A percentile compares a stretch with the other conserved stretches of the same genome.
These are phyloP conservation scores for Eciton burchellii DNA, from an alignment of 1,140 invertebrate species.

Conservation along the genomic window DNA sequence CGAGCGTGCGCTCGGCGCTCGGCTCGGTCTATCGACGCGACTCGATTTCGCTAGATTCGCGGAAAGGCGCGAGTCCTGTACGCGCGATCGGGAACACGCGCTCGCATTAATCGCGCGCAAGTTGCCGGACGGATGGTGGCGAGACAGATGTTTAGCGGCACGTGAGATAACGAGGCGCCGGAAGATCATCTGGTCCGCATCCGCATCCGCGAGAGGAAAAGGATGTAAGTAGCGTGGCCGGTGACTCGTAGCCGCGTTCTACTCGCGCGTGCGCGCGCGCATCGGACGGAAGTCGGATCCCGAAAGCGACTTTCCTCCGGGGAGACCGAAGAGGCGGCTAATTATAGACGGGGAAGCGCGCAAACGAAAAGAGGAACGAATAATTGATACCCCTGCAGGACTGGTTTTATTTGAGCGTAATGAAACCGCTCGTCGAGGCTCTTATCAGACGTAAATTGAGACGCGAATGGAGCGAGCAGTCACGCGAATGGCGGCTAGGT, in stretches of 20 bases:
- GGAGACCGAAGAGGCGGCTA: neutral
- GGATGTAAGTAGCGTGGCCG: neutral
- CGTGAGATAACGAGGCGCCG: neutral
- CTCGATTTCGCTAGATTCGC: slow-evolving; percentile 43
- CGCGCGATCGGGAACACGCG: neutral
- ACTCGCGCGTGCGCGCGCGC: neutral
- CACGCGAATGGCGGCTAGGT: slow-evolving; percentile 4
- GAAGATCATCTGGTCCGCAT: neutral
- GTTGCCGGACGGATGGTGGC: neutral
- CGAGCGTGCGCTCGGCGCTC: slow-evolving; percentile 43
- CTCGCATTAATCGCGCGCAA: neutral
- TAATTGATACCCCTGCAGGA: neutral
- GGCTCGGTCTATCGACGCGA: slow-evolving; percentile 59
- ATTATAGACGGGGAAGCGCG: neutral
- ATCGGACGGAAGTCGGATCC: neutral
- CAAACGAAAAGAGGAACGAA: neutral
- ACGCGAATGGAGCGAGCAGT: neutral
- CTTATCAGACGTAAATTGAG: slow-evolving; percentile 4
- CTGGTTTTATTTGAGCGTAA: slow-evolving; percentile 21
- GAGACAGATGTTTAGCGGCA: neutral
- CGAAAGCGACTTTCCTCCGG: neutral
- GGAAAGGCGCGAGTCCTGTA: neutral
- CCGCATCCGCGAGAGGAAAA: neutral
- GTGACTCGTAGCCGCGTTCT: neutral
- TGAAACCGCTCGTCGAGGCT: neutral